Base-by-base conservation (phyloP, 37 sponge, comb jelly and placozoan genomes). In the Dysidea cf. avara region DNA sequence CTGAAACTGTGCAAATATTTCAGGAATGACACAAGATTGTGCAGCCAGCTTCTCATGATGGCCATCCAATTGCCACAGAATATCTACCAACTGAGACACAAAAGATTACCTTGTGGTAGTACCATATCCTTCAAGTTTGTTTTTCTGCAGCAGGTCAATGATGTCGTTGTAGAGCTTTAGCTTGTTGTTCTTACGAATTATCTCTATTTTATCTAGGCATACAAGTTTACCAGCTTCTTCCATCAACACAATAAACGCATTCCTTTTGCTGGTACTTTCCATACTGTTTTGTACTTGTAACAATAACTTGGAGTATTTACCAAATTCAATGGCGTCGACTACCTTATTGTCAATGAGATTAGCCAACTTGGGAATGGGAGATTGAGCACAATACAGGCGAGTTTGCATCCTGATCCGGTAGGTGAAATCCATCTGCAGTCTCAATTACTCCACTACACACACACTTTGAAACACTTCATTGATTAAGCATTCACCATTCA, bases 291-390 rank as follows among this genome's bases (percentile, higher is more conserved):
- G n/a, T n/a, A n/a, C n/a, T n/a, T n/a, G n/a, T 43, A 43, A 43
- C 9, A 56, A 6, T 7, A 56, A 56, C 14, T 56, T 56, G 14
- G 11, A 56, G 25, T n/a, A 63, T 49, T 67, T 43, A 14, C 68
- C 68, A 67, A 67, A 67, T 46, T 67, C 68, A 4, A 67, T 16
- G 24, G 68, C 68, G 16, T 67, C 50, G 12, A 39, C 48, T 5
- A 67, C 51, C 25, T 67, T 67, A n/a, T n/a, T n/a, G n/a, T n/a
- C n/a, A n/a, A n/a, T n/a, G n/a, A n/a, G n/a, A n/a, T n/a, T n/a
- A n/a, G n/a, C n/a, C n/a, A n/a, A n/a, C n/a, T n/a, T n/a, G n/a
- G 20, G 50, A 29, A 47, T n/a, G 48, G 22, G 68, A 7, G 22
- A 67, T 67, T 5, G 47, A 5, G 16, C 68, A 67, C 26, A 46